Conservation (phyloP, 2,113 vertebrate genomes). For the Arvicanthis niloticus region DNA sequence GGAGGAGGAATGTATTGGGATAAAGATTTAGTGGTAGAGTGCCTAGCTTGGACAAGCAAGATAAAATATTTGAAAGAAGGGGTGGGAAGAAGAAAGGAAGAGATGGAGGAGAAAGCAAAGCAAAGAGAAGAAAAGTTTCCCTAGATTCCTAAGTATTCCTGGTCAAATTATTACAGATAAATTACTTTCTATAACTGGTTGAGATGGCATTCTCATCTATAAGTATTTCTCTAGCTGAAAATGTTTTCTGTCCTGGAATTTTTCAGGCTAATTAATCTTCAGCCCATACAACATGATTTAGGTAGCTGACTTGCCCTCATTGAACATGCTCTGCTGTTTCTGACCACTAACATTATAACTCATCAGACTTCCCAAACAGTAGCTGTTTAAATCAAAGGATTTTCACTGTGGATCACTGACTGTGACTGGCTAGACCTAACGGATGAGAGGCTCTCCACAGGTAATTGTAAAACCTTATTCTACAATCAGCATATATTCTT, state of each 20-base stretch:
- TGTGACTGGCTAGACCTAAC: conserved; percentile 43
- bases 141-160: not conserved
- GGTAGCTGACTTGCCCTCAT: conserved; percentile 39
- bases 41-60: not conserved
- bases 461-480: conserved; percentile 62
- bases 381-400: conserved; percentile 65
- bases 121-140: not conserved
- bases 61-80: not conserved
- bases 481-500: conserved; percentile 71
- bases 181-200: not conserved
- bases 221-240: conserved; percentile 27
- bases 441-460: conserved; percentile 24
- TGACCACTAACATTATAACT: conserved; percentile 64
- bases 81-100: not conserved
- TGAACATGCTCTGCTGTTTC: not conserved
- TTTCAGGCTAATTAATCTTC: conserved; percentile 62
- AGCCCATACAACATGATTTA: conserved; percentile 32
- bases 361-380: conserved; percentile 58
- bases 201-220: not conserved
- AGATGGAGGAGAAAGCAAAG: no score
- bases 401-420: conserved; percentile 33
- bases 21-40: not conserved
- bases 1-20: fast-evolving
- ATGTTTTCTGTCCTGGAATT: not conserved
- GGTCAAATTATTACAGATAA: conserved; percentile 7